phyloP scores from a whole-genome alignment of 2,888 invertebrate genomes.

The Aleiodes alternator region DNA sequence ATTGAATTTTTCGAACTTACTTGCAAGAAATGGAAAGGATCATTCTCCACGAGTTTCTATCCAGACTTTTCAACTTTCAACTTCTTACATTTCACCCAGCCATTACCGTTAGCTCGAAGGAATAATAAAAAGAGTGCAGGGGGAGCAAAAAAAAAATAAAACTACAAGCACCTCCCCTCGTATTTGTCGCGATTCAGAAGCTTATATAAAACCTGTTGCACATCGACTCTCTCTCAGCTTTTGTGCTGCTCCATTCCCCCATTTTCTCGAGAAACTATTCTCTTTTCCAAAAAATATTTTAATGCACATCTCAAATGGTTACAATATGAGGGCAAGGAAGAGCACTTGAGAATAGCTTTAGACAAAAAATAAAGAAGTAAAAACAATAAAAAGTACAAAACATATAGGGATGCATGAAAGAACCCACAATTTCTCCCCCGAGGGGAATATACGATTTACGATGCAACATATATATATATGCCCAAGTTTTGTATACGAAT shows the following conservation, averaged over 20 bases:
- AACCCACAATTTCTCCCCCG: slow-evolving; percentile 18
- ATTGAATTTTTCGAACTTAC: neutral
- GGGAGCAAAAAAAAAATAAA: slow-evolving; percentile 14
- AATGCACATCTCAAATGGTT: neutral
- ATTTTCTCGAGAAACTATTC: neutral
- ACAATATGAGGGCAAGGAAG: neutral
- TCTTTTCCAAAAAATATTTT: slow-evolving; percentile 2
- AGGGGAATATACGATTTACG: slow-evolving; percentile 32
- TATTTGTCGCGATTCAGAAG: slow-evolving; percentile 39
- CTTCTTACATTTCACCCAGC: slow-evolving; percentile 26
- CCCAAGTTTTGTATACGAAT: slow-evolving; percentile 35
- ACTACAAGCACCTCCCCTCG: slow-evolving; percentile 30
- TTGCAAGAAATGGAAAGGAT: neutral
- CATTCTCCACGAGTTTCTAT: neutral
- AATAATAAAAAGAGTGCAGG: slow-evolving; percentile 26
- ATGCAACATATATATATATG: slow-evolving; percentile 2
- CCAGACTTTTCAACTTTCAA: neutral
- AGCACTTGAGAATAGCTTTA: neutral
- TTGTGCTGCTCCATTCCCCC: slow-evolving; percentile 15
- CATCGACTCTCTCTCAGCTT: slow-evolving; percentile 38
- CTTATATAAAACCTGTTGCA: slow-evolving; percentile 58
- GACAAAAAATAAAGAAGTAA: neutral
- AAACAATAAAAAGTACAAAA: neutral
- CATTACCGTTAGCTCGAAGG: slow-evolving; percentile 34
- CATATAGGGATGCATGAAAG: slow-evolving; percentile 29